Base-by-base conservation (phyloP, 1,140 invertebrate species). In the Antheraea mylitta region DNA sequence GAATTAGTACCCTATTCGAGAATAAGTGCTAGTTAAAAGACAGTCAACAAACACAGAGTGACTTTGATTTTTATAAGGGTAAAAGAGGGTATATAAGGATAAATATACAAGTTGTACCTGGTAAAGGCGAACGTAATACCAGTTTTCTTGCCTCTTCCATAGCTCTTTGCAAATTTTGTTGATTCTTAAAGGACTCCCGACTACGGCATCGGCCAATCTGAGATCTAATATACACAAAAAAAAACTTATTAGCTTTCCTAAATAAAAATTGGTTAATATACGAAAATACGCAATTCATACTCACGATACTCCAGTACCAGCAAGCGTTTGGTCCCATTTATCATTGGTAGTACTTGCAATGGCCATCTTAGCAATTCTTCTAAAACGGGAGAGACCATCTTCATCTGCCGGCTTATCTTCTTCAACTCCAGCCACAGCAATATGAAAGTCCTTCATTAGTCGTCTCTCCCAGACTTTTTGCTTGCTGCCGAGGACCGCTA, bases 371-470 rank as follows among this genome's bases (percentile, higher is more conserved):
- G 96, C 96, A 48, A 97, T 93, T 73, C 96, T 92, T 70, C 95
- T 93, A 90, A 97, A 97, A 78, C 94, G 94, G 1, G 95, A 93
- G 13, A 95, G 84, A 0, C 94, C 93, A 19, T 94, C 94, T 81
- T 97, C 96, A 60, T 93, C 93, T 64, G 92, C 93, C 22, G 93
- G 93, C 18, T 91, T 89, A 10, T 93, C 92, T 30, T 94, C 93
- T 69, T 94, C 94, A 0, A 94, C 92, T 3, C 92, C 81, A 45
- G 94, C 91, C 9, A 96, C 93, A 0, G 95, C 94, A 36, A 98
- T 96, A 79, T 97, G 96, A 92, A 98, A 98, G 82, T 97, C 96
- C 85, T 96, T 97, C 95, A 98, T 96, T 38, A 98, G 89, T 0
- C 96, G 93, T 37, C 97, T 93, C 80, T 98, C 96, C 96, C 96